phyloP scores from a whole-genome alignment of 2,888 invertebrate genomes.

The Papilio gigon region DNA sequence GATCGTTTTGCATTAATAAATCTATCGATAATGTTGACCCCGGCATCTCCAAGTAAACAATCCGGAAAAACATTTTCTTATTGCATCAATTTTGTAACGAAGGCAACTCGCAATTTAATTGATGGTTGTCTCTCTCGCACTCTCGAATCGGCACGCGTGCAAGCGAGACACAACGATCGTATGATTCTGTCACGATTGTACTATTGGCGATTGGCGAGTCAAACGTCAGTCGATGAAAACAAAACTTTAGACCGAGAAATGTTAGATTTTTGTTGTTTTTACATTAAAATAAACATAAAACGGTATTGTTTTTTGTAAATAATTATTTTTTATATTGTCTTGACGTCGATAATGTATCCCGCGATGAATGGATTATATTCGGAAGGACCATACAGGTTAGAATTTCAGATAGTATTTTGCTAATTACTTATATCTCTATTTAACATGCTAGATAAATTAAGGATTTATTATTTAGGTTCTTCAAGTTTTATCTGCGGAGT shows the following conservation, averaged over 20 bases:
- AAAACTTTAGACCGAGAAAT: slow-evolving; percentile 65
- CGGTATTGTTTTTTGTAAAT: slow-evolving; percentile 50
- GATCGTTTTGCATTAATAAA: slow-evolving; percentile 29
- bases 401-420: slow-evolving; percentile 42
- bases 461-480: background rate
- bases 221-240: slow-evolving; percentile 68
- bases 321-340: slow-evolving; percentile 49
- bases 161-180: slow-evolving; percentile 67
- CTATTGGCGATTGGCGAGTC: slow-evolving; percentile 62
- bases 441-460: slow-evolving; percentile 8
- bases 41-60: slow-evolving; percentile 43
- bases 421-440: slow-evolving; percentile 17
- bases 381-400: slow-evolving; percentile 76
- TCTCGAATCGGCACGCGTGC: slow-evolving; percentile 43
- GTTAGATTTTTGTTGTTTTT: slow-evolving; percentile 53
- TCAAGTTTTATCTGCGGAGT: slow-evolving; percentile 11
- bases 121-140: slow-evolving; percentile 53
- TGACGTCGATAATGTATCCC: slow-evolving; percentile 66
- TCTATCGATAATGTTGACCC: slow-evolving; percentile 45
- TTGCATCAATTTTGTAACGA: slow-evolving; percentile 45
- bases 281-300: slow-evolving; percentile 48
- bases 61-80: slow-evolving; percentile 46
- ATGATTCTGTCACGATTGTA: slow-evolving; percentile 68
- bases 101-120: slow-evolving; percentile 42
- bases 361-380: slow-evolving; percentile 75